phyloP scores from a whole-genome alignment of 2,797 vertebrate genomes.

The Ctenopoma multispine region DNA sequence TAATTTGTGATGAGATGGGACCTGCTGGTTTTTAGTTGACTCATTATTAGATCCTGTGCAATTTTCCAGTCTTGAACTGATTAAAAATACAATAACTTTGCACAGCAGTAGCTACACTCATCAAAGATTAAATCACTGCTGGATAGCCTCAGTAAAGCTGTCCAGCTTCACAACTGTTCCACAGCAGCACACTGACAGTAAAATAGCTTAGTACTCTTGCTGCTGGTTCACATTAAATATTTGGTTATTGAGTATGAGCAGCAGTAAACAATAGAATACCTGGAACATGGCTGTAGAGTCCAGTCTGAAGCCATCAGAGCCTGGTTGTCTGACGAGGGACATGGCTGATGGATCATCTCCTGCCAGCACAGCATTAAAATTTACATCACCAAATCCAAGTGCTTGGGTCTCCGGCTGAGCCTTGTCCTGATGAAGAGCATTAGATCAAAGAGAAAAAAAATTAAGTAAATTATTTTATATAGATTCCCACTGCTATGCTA shows the following conservation, averaged over 20 bases:
- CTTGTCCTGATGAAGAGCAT: constrained; percentile 86
- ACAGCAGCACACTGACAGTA: too few species aligned
- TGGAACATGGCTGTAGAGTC: constrained; percentile 94
- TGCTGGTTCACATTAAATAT: background rate
- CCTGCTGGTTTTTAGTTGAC: background rate
- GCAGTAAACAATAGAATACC: constrained; percentile 69
- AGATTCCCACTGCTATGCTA: background rate
- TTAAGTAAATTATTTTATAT: too few species aligned
- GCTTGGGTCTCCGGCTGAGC: constrained; percentile 94
- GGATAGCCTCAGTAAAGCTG: background rate
- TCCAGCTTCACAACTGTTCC: too few species aligned
- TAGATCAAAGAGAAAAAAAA: background rate
- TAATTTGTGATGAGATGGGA: constrained; percentile 5
- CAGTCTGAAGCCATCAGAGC: constrained; percentile 94
- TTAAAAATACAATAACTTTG: constrained; percentile 15
- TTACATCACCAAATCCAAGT: constrained; percentile 86
- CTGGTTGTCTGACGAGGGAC: constrained; percentile 90
- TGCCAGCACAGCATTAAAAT: constrained; percentile 90
- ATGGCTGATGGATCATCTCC: constrained; percentile 90
- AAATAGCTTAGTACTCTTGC: too few species aligned
- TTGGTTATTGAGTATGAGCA: background rate
- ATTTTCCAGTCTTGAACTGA: background rate
- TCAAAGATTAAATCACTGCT: background rate
- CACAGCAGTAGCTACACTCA: background rate
- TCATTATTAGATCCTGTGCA: constrained; percentile 12